Evolutionary conservation across 2,797 vertebrate genomes (phyloP).

Genomic region (Thamnophis elegans): DNA sequence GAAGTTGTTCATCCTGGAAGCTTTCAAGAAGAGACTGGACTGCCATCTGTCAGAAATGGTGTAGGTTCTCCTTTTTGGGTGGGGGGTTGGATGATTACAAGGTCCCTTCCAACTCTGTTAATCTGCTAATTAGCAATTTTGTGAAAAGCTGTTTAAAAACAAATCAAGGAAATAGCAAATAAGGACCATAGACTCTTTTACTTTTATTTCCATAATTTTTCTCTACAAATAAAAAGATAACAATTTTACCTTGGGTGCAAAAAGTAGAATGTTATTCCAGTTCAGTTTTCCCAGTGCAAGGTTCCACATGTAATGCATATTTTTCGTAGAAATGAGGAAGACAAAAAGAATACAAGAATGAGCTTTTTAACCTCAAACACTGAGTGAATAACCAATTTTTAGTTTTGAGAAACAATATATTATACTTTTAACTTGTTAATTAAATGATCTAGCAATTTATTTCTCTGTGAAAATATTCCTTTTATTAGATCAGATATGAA

Average conservation of each 20-base stretch:
- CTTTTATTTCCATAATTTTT: background rate
- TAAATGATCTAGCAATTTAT: background rate
- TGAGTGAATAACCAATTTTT: background rate
- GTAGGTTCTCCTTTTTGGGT: too few species aligned
- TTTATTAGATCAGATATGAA: constrained; percentile 6
- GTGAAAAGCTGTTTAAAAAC: background rate
- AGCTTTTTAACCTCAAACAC: background rate
- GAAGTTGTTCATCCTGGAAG: too few species aligned
- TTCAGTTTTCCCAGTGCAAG: background rate
- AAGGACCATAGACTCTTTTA: background rate
- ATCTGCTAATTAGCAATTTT: background rate
- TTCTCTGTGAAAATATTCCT: background rate
- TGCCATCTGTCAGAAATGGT: too few species aligned
- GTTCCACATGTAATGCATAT: background rate
- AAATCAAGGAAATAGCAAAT: background rate
- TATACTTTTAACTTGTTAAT: background rate
- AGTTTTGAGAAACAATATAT: background rate
- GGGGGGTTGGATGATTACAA: too few species aligned
- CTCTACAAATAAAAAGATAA: background rate
- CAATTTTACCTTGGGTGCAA: background rate
- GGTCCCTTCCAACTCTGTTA: too few species aligned
- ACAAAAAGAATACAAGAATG: background rate
- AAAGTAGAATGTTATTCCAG: background rate
- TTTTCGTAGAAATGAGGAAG: background rate
- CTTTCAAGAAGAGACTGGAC: too few species aligned